Conservation (phyloP, 2,797 vertebrate genomes). For the Catharus ustulatus region DNA sequence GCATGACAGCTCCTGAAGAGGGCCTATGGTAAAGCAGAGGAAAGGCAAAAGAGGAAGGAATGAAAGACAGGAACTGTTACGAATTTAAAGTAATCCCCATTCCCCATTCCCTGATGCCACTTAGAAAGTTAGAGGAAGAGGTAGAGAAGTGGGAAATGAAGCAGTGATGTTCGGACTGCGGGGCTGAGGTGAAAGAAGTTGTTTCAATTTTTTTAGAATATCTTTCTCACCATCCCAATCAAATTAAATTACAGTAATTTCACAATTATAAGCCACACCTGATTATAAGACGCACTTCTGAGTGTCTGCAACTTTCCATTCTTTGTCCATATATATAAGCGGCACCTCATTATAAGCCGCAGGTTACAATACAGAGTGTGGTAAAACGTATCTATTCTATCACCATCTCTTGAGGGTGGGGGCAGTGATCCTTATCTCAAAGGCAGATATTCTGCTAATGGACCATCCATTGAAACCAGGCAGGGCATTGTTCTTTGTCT, state of each 20-base stretch:
- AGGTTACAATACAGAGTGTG: too few relatives aligned
- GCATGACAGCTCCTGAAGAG: not conserved
- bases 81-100: not conserved
- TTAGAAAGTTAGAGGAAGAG: not conserved
- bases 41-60: not conserved
- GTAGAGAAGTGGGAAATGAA: not conserved
- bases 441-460: too few relatives aligned
- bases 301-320: too few relatives aligned
- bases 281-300: too few relatives aligned
- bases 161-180: not conserved
- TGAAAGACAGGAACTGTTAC: not conserved
- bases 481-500: too few relatives aligned
- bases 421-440: too few relatives aligned
- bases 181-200: accelerated
- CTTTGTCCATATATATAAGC: too few relatives aligned
- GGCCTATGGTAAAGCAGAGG: not conserved
- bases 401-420: too few relatives aligned
- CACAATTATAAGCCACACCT: too few relatives aligned
- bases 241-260: not conserved
- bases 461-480: too few relatives aligned
- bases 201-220: not conserved
- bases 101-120: accelerated
- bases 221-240: not conserved
- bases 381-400: too few relatives aligned
- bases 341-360: too few relatives aligned